Evolutionary conservation across 2,888 invertebrate genomes (phyloP), one percentile per base, ranked within the genome.

Genomic region (Apotomis capreana): DNA sequence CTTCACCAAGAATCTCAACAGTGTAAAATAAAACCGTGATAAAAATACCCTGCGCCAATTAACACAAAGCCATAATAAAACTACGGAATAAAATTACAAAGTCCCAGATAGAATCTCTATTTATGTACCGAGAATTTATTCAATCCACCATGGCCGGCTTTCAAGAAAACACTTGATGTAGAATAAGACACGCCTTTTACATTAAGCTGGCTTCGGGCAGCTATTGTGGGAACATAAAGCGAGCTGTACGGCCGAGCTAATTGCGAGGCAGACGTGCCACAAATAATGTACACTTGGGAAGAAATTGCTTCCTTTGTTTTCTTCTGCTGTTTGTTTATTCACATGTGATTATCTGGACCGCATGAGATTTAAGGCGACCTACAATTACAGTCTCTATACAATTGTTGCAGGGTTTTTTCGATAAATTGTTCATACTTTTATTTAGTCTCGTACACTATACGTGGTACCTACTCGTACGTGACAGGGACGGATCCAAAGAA

Each of bases 171-270:
- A 83, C 84, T 87, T 84, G 83, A 83, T 82, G 83, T 83, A 80
- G 82, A 82, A 84, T 86, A 82, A 84, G 85, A 86, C 84, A 86
- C 85, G 86, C 85, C 84, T 85, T 83, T 79, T 84, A 81, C 87
- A 87, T 84, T 84, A 84, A 79, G 78, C 78, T 77, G 79, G 80
- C 79, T 78, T 78, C 79, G 77, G 78, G 78, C 74, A 74, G 82
- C 82, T 84, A 85, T 84, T 82, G 83, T 80, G 82, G 84, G 78
- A 81, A 81, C 83, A 81, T 79, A 82, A 82, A 85, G 80, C 81
- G 81, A 79, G 81, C 69, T 69, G 55, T 75, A 75, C 81, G 81
- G 78, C 81, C 77, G 75, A 78, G 83, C 84, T 88, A 88, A 88
- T 88, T 88, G 86, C 83, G 79, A 79, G 77, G 79, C 80, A 81